Conservation (phyloP, 2,113 vertebrate species). For the Embiotoca jacksoni region DNA sequence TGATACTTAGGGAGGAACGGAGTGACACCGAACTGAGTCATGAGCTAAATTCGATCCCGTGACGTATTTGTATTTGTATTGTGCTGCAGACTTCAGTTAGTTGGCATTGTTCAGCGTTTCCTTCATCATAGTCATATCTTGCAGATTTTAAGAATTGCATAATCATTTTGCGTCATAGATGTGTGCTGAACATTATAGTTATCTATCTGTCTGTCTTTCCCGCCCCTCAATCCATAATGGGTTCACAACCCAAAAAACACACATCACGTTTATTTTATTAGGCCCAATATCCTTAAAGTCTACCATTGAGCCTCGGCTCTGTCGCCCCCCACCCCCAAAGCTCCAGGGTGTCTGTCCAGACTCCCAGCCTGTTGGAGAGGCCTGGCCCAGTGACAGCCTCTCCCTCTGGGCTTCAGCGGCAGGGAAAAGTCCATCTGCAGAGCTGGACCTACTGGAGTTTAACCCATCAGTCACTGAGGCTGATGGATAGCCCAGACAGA, state of each 20-base stretch:
- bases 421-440: constrained; percentile 71
- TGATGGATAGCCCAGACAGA: constrained; percentile 64
- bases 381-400: constrained; percentile 32
- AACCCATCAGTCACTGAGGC: constrained; percentile 65
- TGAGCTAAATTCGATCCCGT: constrained; percentile 33
- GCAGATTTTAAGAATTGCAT: constrained; percentile 15
- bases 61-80: constrained; percentile 3
- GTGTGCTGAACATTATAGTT: constrained; percentile 4
- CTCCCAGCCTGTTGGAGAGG: constrained; percentile 47
- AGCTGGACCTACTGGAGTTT: constrained; percentile 49
- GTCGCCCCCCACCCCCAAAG: constrained; percentile 30
- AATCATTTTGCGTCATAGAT: constrained; percentile 14
- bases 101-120: background rate
- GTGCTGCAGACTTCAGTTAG: background rate
- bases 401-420: constrained; percentile 62
- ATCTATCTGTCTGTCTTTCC: constrained; percentile 3
- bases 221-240: background rate
- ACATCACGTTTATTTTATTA: constrained; percentile 23
- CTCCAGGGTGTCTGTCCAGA: constrained; percentile 62
- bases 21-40: constrained; percentile 22
- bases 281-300: constrained; percentile 29
- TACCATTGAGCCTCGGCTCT: constrained; percentile 50
- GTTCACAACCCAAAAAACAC: constrained; percentile 7
- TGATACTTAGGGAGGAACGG: constrained; percentile 14
- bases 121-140: background rate